phyloP scores from a whole-genome alignment of 2,113 vertebrate species.

The Osmerus mordax region DNA sequence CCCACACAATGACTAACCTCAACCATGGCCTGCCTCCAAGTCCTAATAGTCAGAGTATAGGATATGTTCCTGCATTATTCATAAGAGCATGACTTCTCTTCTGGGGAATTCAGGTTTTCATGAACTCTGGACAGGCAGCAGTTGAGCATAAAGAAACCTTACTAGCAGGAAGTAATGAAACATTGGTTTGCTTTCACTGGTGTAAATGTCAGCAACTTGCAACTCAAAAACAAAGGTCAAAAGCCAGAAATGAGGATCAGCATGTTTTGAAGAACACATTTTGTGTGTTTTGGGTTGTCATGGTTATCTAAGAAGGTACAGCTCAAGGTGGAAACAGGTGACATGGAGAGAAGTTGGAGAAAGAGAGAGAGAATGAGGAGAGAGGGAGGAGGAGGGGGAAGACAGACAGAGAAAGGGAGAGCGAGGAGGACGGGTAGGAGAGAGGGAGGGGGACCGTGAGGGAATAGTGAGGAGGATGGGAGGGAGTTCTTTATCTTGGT shows the following conservation, averaged over 20 bases:
- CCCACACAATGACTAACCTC: too few relatives aligned
- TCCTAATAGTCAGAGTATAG: too few relatives aligned
- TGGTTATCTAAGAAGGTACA: constrained; percentile 12
- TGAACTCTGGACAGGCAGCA: too few relatives aligned
- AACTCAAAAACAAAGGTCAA: constrained; percentile 28
- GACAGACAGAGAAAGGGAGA: constrained; percentile 1
- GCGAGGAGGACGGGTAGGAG: neutral
- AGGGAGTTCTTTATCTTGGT: too few relatives aligned
- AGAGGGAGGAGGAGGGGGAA: neutral
- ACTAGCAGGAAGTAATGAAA: too few relatives aligned
- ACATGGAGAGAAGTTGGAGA: neutral
- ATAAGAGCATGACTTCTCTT: too few relatives aligned
- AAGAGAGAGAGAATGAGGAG: neutral
- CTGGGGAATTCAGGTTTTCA: too few relatives aligned
- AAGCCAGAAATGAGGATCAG: constrained; percentile 37
- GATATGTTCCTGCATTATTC: too few relatives aligned
- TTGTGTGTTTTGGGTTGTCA: constrained; percentile 25
- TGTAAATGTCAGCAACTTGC: constrained; percentile 1
- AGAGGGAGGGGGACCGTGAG: neutral
- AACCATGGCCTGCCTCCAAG: too few relatives aligned
- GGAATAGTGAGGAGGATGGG: too few relatives aligned
- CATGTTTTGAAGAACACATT: constrained; percentile 22
- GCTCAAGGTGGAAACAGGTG: constrained; percentile 10
- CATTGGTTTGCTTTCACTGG: neutral
- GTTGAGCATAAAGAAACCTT: too few relatives aligned